A percentile compares a stretch with the other conserved stretches of the same genome.
phyloP scores from a whole-genome alignment of 2,113 vertebrate species.

The Anguilla japonica region DNA sequence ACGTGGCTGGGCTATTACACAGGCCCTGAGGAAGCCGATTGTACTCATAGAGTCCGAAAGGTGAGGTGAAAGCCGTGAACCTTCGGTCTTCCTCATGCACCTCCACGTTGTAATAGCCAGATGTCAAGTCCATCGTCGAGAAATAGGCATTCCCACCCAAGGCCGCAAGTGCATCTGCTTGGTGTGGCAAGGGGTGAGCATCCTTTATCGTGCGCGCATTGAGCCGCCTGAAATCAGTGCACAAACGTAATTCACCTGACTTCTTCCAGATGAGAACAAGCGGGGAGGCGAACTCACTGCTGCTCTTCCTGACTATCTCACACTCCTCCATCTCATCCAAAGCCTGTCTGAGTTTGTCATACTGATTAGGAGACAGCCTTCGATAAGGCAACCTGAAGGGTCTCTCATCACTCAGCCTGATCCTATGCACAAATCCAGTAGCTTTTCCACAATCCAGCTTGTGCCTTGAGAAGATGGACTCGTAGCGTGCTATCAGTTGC shows the following conservation, averaged over 20 bases:
- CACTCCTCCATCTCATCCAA: constrained; percentile 28
- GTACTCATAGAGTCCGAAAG: constrained; percentile 21
- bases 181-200: neutral
- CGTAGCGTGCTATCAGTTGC: neutral
- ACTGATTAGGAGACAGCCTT: neutral
- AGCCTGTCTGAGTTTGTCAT: neutral
- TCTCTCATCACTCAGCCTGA: neutral
- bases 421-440: neutral
- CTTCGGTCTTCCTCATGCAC: constrained; percentile 27
- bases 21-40: constrained; percentile 17
- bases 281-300: constrained; percentile 20
- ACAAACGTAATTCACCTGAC: constrained; percentile 8
- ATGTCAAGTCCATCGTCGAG: constrained; percentile 11
- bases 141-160: constrained; percentile 29
- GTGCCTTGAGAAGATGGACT: neutral
- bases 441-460: neutral
- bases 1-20: constrained; percentile 21
- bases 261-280: constrained; percentile 23
- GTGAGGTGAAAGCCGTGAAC: constrained; percentile 23
- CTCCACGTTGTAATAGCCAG: constrained; percentile 17
- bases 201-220: neutral
- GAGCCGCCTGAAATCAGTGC: constrained; percentile 16
- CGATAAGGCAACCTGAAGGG: neutral
- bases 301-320: constrained; percentile 16
- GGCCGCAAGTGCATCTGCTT: neutral